Conservation (phyloP, 2,888 invertebrate genomes). For the Chromoteleia sp. region DNA sequence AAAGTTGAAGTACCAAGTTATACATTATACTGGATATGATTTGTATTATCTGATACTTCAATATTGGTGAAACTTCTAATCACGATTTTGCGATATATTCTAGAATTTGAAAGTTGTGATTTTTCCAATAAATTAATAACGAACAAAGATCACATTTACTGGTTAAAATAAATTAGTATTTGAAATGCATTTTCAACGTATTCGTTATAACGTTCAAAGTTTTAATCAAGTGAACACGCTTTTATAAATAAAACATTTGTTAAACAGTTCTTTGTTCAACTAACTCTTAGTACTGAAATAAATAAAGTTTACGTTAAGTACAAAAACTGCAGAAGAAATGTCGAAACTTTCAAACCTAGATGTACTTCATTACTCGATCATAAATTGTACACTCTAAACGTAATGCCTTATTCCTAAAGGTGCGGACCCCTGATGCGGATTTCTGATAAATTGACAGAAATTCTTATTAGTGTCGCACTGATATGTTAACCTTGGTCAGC, state of each 20-base stretch:
- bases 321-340: not conserved
- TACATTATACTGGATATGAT: slow-evolving; percentile 62
- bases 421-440: slow-evolving; percentile 74
- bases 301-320: not conserved
- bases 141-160: not conserved
- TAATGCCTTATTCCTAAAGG: slow-evolving; percentile 78
- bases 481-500: slow-evolving; percentile 84
- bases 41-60: slow-evolving; percentile 64
- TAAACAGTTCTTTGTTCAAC: no score
- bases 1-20: slow-evolving; percentile 46
- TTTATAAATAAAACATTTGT: not conserved
- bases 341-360: slow-evolving; percentile 40
- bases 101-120: slow-evolving; percentile 47
- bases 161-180: not conserved
- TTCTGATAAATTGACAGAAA: slow-evolving; percentile 78
- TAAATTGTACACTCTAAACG: slow-evolving; percentile 73
- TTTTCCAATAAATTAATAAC: not conserved
- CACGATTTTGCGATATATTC: slow-evolving; percentile 41
- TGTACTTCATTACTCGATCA: slow-evolving; percentile 32
- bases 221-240: no score
- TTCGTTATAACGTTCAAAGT: no score
- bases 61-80: slow-evolving; percentile 37
- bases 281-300: no score
- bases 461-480: slow-evolving; percentile 74
- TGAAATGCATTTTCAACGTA: not conserved